These are phyloP conservation scores for Drosophila varians DNA, from an alignment of 1,140 invertebrate genomes.

Conservation along the genomic window DNA sequence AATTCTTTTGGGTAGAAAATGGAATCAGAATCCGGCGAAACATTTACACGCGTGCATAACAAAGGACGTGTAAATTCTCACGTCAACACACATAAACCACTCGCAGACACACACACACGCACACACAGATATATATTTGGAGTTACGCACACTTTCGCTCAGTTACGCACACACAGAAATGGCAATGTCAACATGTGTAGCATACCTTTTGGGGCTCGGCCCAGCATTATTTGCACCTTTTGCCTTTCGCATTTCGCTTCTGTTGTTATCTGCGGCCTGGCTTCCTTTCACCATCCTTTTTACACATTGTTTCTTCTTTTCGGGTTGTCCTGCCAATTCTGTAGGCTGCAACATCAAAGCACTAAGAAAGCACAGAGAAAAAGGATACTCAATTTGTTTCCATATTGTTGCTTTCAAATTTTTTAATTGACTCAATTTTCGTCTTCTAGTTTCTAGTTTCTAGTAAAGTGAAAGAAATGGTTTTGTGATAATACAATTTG, in stretches of 20 bases:
- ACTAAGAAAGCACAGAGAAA: slow-evolving; percentile 1
- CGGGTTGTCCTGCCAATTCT: slow-evolving; percentile 8
- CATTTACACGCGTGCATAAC: slow-evolving; percentile 80
- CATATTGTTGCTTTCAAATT: not conserved
- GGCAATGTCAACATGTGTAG: slow-evolving; percentile 74
- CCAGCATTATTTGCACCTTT: slow-evolving; percentile 79
- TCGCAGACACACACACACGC: slow-evolving; percentile 29
- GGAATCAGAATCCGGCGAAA: slow-evolving; percentile 38
- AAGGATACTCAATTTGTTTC: not conserved
- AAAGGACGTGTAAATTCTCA: slow-evolving; percentile 79
- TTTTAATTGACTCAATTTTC: not conserved
- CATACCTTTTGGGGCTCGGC: slow-evolving; percentile 62
- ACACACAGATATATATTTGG: slow-evolving; percentile 1
- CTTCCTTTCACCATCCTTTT: slow-evolving; percentile 16
- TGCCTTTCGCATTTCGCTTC: slow-evolving; percentile 2
- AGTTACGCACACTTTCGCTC: slow-evolving; percentile 19
- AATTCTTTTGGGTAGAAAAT: slow-evolving; percentile 42
- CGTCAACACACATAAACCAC: slow-evolving; percentile 68
- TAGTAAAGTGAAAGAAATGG: not conserved
- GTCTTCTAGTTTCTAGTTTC: not conserved
- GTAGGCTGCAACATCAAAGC: slow-evolving; percentile 64
- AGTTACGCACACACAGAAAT: slow-evolving; percentile 36
- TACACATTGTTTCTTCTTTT: slow-evolving; percentile 36
- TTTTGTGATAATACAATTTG: not conserved
- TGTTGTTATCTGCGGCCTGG: slow-evolving; percentile 13